Base-by-base conservation (phyloP, 2,888 invertebrate species). In the Brachypalpus laphriformis region DNA sequence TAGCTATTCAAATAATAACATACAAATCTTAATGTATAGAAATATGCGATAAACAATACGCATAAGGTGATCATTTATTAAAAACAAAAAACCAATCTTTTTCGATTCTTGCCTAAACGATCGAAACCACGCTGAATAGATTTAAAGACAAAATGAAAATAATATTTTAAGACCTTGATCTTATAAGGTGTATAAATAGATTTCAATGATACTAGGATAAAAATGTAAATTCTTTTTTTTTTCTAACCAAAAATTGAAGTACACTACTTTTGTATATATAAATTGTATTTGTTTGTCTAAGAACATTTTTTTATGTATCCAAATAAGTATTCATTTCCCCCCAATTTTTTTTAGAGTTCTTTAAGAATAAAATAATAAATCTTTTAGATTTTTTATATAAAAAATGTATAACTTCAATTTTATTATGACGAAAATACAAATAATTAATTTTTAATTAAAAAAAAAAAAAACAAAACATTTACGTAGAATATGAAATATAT, bases 71-170 rank as follows among this genome's bases (percentile, higher is more conserved):
- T 71, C 47, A 75, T 63, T 42, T 34, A 54, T 28, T 8, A 40
- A 22, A 54, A 37, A 31, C 14, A 66, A 68, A 51, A 20, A 49
- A 68, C 28, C 49, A 76, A 42, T 18, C 42, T 70, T 56, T 56
- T 40, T 80, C 14, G 20, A 82, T 65, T 76, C 63, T 76, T 76
- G 82, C 82, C 76, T 82, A 82, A n/a, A 71, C 63, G 70, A 76
- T 65, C 51, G 71, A 76, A 70, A 82, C 72, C 72, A 82, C 72
- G 82, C 82, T 82, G 77, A 82, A 77, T 82, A 82, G 77, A 77
- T 71, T 66, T 78, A 61, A 71, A 54, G n/a, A 45, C 31, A 20
- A 18, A 49, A 59, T 11, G 18, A n/a, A 49, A 51, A 57, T 7
- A 49, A 63, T 51, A 71, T 70, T 70, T 63, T 71, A 25, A 25